These are phyloP conservation scores for Panurus biarmicus DNA, from an alignment of 2,113 vertebrate genomes.

Conservation along the genomic window DNA sequence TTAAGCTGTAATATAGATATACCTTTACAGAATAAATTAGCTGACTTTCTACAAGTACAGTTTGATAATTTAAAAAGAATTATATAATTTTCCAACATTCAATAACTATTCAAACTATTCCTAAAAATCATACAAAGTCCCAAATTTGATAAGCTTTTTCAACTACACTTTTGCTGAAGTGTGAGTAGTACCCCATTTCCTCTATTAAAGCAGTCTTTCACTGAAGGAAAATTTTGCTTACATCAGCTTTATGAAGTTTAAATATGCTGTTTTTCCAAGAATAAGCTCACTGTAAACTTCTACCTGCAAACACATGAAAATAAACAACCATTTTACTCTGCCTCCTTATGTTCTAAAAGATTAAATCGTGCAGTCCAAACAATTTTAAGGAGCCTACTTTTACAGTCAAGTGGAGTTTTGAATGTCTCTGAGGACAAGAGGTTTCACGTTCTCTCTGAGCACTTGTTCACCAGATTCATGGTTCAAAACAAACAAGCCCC, in stretches of 20 bases:
- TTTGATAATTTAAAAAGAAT: rapidly evolving
- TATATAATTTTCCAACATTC: background rate
- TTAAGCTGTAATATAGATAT: background rate
- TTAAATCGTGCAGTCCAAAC: background rate
- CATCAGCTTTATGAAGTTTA: background rate
- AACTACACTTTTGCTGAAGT: background rate
- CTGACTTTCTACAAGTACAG: background rate
- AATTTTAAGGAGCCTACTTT: background rate
- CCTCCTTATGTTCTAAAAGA: background rate
- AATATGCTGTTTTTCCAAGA: background rate
- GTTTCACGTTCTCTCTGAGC: background rate
- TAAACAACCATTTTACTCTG: background rate
- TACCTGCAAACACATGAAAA: background rate
- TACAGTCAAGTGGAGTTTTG: background rate
- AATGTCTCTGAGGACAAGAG: background rate
- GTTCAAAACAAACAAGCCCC: background rate
- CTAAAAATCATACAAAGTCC: background rate
- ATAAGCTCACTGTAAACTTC: background rate
- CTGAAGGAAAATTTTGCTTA: background rate
- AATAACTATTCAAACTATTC: background rate
- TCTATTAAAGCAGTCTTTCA: background rate
- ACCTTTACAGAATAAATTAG: background rate
- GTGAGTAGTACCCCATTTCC: background rate
- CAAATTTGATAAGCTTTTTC: background rate
- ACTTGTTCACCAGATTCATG: background rate